A percentile compares a stretch with the other conserved stretches of the same genome.
Evolutionary conservation across 92 coral and sea anemone species (phyloP).

Genomic region (Phenganax marumi): DNA sequence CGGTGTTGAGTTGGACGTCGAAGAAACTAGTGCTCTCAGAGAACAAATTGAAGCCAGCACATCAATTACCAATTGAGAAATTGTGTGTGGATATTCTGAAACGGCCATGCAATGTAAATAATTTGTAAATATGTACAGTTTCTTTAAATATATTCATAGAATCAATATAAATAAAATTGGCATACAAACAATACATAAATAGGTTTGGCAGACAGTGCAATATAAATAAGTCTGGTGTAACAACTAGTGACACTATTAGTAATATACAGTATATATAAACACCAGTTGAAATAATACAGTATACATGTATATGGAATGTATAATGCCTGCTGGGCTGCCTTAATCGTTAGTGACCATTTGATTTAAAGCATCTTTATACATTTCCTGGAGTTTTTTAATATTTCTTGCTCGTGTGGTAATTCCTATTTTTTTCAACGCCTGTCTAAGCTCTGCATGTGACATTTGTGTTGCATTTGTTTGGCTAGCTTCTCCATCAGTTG

Average conservation of each 20-base stretch:
- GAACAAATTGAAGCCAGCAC: background rate
- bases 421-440: background rate
- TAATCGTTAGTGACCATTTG: background rate
- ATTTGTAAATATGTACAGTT: background rate
- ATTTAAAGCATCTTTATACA: background rate
- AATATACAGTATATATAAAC: background rate
- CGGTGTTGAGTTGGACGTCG: background rate
- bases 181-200: background rate
- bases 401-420: background rate
- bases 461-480: background rate
- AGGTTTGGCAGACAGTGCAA: background rate
- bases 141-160: too few relatives aligned
- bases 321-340: background rate
- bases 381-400: background rate
- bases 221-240: background rate
- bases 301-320: background rate
- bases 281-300: background rate
- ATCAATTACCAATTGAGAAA: conserved; percentile 11
- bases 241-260: background rate
- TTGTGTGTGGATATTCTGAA: background rate
- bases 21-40: background rate
- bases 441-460: background rate
- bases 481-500: background rate
- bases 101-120: background rate
- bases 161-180: background rate